These are phyloP conservation scores for Siphlonurus alternatus DNA, from an alignment of 2,888 invertebrate genomes.

Conservation along the genomic window DNA sequence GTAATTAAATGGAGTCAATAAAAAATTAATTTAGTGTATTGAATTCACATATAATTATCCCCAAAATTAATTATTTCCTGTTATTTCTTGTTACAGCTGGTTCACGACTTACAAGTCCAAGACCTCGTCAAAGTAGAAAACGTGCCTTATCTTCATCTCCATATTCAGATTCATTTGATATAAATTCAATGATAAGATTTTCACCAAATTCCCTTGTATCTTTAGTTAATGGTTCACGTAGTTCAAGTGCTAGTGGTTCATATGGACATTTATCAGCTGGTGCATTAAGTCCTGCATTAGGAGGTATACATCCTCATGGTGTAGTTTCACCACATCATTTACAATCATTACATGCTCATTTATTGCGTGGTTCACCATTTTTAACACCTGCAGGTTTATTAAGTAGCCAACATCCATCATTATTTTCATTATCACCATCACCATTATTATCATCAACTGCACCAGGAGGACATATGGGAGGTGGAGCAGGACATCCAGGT, in stretches of 20 bases:
- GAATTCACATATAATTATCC: no score
- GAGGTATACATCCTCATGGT: constrained; percentile 40
- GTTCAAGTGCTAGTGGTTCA: constrained; percentile 72
- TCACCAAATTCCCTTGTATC: constrained; percentile 82
- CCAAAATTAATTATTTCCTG: no score
- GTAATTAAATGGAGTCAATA: no score
- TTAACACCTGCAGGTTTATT: not conserved
- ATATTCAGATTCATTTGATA: constrained; percentile 88
- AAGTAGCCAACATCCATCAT: not conserved
- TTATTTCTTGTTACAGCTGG: constrained; percentile 25
- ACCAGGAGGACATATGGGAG: constrained; percentile 15
- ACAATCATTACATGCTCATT: constrained; percentile 63
- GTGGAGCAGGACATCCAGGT: constrained; percentile 17
- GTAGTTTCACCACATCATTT: constrained; percentile 32
- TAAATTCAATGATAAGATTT: constrained; percentile 89
- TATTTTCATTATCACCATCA: not conserved
- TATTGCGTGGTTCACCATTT: constrained; percentile 32
- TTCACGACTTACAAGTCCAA: constrained; percentile 51
- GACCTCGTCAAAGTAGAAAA: constrained; percentile 59
- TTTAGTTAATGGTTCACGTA: constrained; percentile 65
- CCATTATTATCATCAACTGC: constrained; percentile 8
- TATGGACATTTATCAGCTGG: constrained; percentile 94
- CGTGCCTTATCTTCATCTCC: constrained; percentile 87
- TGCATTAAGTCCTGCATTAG: constrained; percentile 37
- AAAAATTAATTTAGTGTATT: no score